A percentile compares a stretch with the other conserved stretches of the same genome.
These are phyloP conservation scores for Clupea harengus DNA, from an alignment of 2,113 vertebrate genomes.

Conservation along the genomic window DNA sequence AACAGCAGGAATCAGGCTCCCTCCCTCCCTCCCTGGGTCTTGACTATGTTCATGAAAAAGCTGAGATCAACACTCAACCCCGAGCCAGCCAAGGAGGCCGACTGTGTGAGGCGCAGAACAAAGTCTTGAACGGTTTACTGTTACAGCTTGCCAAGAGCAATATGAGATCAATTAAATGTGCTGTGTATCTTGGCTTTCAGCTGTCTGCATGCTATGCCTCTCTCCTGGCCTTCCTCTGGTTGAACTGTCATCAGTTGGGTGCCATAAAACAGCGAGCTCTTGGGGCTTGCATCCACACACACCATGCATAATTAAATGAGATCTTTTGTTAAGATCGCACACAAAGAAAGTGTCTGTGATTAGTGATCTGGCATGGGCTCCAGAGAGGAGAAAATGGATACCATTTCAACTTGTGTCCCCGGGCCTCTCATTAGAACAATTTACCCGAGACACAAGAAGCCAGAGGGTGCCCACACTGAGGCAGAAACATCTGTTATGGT, in stretches of 20 bases:
- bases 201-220: neutral
- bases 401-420: constrained; percentile 1
- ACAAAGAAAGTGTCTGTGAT: neutral
- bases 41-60: neutral
- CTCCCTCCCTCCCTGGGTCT: neutral
- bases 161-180: constrained; percentile 17
- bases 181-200: constrained; percentile 30
- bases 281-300: constrained; percentile 11
- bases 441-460: neutral
- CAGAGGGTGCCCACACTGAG: neutral
- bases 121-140: constrained; percentile 16
- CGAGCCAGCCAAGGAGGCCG: neutral
- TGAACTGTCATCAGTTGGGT: constrained; percentile 19
- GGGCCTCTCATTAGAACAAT: constrained; percentile 6
- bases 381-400: constrained; percentile 17
- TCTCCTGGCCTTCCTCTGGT: neutral
- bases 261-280: constrained; percentile 5
- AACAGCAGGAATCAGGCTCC: neutral
- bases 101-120: neutral
- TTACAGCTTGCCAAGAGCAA: constrained; percentile 34
- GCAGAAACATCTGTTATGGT: constrained; percentile 1
- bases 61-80: neutral
- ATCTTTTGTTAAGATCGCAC: constrained; percentile 27
- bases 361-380: constrained; percentile 25
- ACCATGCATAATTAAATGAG: constrained; percentile 5